Conservation (phyloP, 2,888 invertebrate species). For the Acrocera orbiculus region DNA sequence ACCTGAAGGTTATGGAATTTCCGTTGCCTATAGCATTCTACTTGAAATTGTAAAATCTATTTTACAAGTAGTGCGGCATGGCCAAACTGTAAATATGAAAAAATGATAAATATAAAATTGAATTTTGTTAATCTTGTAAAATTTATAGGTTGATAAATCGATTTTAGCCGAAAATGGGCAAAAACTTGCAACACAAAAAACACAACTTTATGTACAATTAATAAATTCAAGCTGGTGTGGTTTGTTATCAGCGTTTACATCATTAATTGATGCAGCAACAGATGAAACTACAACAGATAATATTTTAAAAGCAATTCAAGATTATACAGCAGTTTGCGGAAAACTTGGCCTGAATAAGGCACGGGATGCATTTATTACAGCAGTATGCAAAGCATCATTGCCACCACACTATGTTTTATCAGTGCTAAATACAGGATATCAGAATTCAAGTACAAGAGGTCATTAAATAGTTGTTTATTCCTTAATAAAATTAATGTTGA, state of each 20-base stretch:
- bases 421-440: constrained; percentile 50
- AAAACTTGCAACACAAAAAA: too few relatives aligned
- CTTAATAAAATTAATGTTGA: too few relatives aligned
- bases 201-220: constrained; percentile 45
- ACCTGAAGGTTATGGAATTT: constrained; percentile 95
- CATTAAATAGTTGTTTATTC: constrained; percentile 1
- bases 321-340: constrained; percentile 78
- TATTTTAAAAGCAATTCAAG: constrained; percentile 80
- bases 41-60: constrained; percentile 81
- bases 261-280: constrained; percentile 85
- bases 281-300: constrained; percentile 86
- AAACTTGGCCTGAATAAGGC: constrained; percentile 58
- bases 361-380: constrained; percentile 85
- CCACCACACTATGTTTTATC: constrained; percentile 90
- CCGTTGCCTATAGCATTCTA: constrained; percentile 84
- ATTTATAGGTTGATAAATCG: constrained; percentile 20
- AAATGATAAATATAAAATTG: too few relatives aligned
- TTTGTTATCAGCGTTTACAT: constrained; percentile 74
- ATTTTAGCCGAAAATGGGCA: too few relatives aligned
- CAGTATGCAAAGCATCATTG: constrained; percentile 89
- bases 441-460: too few relatives aligned
- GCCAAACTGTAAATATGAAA: too few relatives aligned
- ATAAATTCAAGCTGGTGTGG: constrained; percentile 94
- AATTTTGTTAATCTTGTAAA: too few relatives aligned
- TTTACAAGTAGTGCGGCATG: too few relatives aligned